Conservation (phyloP, 1,140 invertebrate genomes). For the Drosophila mayri region DNA sequence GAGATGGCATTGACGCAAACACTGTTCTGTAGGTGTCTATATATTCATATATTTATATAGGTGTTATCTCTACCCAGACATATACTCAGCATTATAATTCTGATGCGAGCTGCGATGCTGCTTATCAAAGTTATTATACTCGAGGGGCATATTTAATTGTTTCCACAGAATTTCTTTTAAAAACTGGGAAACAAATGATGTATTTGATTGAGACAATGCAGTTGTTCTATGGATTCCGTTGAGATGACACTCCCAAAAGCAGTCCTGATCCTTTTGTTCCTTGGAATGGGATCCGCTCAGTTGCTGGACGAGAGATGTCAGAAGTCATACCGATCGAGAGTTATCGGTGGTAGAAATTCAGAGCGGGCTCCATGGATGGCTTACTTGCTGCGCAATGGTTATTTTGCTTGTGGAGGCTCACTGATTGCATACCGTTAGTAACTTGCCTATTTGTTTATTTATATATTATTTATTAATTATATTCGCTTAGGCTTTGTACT, state of each 20-base stretch:
- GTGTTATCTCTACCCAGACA: not conserved
- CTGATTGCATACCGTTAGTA: conserved; percentile 21
- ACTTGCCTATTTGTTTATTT: not conserved
- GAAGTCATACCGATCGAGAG: not conserved
- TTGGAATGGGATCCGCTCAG: not conserved
- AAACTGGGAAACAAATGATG: not conserved
- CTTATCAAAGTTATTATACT: not conserved
- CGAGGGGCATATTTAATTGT: not conserved
- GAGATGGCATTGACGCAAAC: not conserved
- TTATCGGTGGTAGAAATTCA: conserved; percentile 8
- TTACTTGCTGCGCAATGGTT: conserved; percentile 3
- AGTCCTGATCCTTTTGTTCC: not conserved
- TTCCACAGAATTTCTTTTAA: not conserved
- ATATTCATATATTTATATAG: not conserved
- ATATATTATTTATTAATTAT: too few relatives aligned
- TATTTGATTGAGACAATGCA: not conserved
- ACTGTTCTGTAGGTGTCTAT: not conserved
- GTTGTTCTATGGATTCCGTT: not conserved
- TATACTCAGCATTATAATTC: not conserved
- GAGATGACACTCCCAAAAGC: not conserved
- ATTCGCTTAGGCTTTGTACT: conserved; percentile 3
- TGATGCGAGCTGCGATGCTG: not conserved
- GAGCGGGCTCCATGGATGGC: conserved; percentile 14
- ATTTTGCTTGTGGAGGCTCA: conserved; percentile 10
- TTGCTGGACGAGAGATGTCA: conserved; percentile 3